Base-by-base conservation (phyloP, 2,113 vertebrate species). In the Cyanocitta stelleri region DNA sequence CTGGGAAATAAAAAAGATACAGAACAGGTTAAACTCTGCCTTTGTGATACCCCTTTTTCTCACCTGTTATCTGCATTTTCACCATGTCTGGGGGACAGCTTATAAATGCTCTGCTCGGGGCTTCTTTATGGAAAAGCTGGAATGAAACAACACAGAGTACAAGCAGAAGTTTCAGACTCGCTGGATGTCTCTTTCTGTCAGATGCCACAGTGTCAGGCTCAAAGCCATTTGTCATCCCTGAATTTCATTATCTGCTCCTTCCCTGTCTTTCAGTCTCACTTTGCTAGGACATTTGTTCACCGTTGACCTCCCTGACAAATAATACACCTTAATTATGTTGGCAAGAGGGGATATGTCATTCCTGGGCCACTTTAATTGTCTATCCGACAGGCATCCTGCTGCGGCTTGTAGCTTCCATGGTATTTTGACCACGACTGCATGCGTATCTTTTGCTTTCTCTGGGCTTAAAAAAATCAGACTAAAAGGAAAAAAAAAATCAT, bases 241-340 rank as follows among this genome's bases (percentile, higher is more conserved):
- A 98, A 99, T 99, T 99, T 99, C 99, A 99, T 99, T 99, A 99
- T 98, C 98, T 98, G 97, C 97, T 98, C 98, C 98, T 99, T 98
- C 98, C 98, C 98, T 98, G 98, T 98, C 97, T 98, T 98, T 98
- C 98, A 98, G 98, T 98, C 98, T 98, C 98, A 98, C 98, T 98
- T 98, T 98, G 98, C 98, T 97, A 98, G 98, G 98, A 99, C 98
- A 98, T 99, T 99, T 99, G 99, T 99, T 99, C 99, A 99, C 98
- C 97, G 97, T 98, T 99, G 99, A 99, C 99, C 99, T 98, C 98
- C 95, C 98, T 99, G 99, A 99, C 99, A 99, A 98, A 98, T 98
- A 98, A 99, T 98, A 98, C 98, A 99, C 99, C 99, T 99, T 99
- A 99, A 99, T 99, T 99, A 99, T 99, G 99, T 99, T 98, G 98